Conservation (phyloP, 2,888 invertebrate species). For the Eupelmus urozonus region DNA sequence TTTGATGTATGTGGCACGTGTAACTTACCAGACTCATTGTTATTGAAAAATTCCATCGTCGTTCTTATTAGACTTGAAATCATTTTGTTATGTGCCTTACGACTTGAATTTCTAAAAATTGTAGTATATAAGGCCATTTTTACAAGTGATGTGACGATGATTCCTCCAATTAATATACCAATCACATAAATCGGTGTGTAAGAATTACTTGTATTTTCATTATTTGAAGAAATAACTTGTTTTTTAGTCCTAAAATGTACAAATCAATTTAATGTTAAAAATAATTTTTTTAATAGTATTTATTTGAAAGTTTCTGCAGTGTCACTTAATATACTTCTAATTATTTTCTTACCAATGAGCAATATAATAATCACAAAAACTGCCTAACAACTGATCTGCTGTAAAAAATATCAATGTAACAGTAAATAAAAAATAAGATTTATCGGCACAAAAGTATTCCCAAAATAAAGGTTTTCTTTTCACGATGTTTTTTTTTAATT, state of each 20-base stretch:
- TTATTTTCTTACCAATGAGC: constrained; percentile 82
- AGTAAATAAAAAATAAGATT: constrained; percentile 79
- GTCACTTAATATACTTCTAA: neutral
- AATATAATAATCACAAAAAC: constrained; percentile 87
- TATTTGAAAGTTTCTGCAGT: neutral
- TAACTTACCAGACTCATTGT: constrained; percentile 86
- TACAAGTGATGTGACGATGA: constrained; percentile 81
- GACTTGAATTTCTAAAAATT: constrained; percentile 85
- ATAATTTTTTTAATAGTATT: constrained; percentile 8
- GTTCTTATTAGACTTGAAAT: constrained; percentile 85
- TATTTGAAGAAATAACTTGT: constrained; percentile 70
- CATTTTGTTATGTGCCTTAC: constrained; percentile 83
- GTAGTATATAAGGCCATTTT: constrained; percentile 85
- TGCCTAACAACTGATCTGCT: constrained; percentile 84
- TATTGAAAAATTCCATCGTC: constrained; percentile 90
- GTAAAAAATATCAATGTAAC: constrained; percentile 80
- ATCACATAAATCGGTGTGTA: constrained; percentile 78
- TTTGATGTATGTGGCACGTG: neutral
- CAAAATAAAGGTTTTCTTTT: constrained; percentile 79
- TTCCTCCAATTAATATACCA: constrained; percentile 80
- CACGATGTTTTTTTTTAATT: neutral
- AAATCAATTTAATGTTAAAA: too few species aligned
- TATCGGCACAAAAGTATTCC: constrained; percentile 85
- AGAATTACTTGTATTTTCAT: constrained; percentile 54
- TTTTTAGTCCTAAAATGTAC: constrained; percentile 76